These are phyloP conservation scores for Dryocosmus kuriphilus DNA, from an alignment of 2,888 invertebrate species.

Conservation along the genomic window DNA sequence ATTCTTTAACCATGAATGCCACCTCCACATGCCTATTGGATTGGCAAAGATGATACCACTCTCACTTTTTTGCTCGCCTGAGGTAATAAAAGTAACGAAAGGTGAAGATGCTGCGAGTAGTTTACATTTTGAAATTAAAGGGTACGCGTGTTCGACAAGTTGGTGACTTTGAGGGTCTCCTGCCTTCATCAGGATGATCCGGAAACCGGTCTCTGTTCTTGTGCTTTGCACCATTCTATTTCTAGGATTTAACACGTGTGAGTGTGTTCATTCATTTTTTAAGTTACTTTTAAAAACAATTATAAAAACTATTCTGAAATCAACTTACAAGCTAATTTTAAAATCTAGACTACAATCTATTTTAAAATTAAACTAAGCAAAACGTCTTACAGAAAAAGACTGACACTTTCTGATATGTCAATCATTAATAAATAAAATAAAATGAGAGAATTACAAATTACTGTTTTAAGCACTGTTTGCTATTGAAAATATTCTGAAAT, in stretches of 20 bases:
- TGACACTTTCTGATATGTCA: no score
- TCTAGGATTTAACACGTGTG: slow-evolving; percentile 24
- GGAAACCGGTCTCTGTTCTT: slow-evolving; percentile 3
- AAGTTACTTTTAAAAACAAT: not conserved
- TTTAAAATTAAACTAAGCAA: no score
- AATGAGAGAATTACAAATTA: no score
- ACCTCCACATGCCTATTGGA: slow-evolving; percentile 42
- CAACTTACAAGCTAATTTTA: not conserved
- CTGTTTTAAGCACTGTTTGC: no score
- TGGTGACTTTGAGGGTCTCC: slow-evolving; percentile 7
- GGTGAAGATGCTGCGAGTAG: slow-evolving; percentile 58
- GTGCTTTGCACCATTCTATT: slow-evolving; percentile 13
- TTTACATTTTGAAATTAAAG: slow-evolving; percentile 51
- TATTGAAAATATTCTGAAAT: no score
- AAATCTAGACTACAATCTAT: not conserved
- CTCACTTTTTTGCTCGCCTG: slow-evolving; percentile 52
- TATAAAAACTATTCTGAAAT: no score
- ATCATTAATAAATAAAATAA: no score
- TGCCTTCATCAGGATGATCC: slow-evolving; percentile 26
- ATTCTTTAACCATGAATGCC: slow-evolving; percentile 43
- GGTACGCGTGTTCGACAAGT: slow-evolving; percentile 25
- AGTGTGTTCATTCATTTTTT: not conserved
- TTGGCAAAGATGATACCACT: slow-evolving; percentile 53
- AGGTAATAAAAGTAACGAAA: slow-evolving; percentile 58
- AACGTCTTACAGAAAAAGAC: no score